A percentile compares a stretch with the other conserved stretches of the same genome.
Evolutionary conservation across 2,797 vertebrate genomes (phyloP).

Genomic region (Falco columbarius): DNA sequence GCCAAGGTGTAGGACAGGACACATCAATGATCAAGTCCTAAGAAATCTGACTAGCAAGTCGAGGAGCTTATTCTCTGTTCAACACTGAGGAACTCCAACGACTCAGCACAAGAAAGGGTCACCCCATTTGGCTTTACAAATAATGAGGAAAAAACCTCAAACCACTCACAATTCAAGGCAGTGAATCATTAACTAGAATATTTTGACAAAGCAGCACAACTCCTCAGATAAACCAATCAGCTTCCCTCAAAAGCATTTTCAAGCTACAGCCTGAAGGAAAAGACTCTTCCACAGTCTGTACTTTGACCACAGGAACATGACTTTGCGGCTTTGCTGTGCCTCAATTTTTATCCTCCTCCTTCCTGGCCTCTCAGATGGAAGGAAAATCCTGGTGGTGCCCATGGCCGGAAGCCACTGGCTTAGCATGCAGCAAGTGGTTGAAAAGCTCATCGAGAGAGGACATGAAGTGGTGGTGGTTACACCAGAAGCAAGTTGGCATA

Average conservation of each 20-base stretch:
- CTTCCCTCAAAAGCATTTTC: background rate
- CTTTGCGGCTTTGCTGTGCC: background rate
- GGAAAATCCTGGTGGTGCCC: constrained; percentile 84
- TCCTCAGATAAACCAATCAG: fast-evolving
- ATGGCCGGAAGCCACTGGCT: constrained; percentile 85
- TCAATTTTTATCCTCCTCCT: constrained; percentile 16
- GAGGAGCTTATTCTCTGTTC: fast-evolving
- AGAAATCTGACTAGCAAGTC: fast-evolving
- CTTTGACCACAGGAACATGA: background rate
- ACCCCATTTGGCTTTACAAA: fast-evolving
- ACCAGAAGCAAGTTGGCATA: constrained; percentile 6
- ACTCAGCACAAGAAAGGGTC: background rate
- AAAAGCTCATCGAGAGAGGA: constrained; percentile 77
- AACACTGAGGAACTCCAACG: background rate
- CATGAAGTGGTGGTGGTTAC: constrained; percentile 60
- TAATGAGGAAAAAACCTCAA: background rate
- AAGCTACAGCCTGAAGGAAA: background rate
- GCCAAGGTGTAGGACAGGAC: background rate
- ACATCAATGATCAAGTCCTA: background rate
- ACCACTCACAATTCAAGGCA: background rate
- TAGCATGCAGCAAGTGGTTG: constrained; percentile 70
- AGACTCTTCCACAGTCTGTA: fast-evolving
- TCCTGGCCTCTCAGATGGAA: background rate
- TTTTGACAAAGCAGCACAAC: background rate
- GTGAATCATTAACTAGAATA: background rate